Evolutionary conservation across 2,797 vertebrate species (phyloP).

Genomic region (Okamejei kenojei): DNA sequence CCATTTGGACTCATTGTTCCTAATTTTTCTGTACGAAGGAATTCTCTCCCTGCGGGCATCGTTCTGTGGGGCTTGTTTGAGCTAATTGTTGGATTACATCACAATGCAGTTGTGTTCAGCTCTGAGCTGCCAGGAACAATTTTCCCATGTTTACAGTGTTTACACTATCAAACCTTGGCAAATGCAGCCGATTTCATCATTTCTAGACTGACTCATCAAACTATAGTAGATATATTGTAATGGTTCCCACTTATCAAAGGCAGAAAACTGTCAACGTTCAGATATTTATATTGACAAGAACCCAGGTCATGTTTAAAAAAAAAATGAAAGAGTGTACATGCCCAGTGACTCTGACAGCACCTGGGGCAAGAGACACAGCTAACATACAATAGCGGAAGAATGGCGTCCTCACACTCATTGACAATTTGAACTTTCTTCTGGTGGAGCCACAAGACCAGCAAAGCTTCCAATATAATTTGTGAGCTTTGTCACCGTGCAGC

Average conservation of each 20-base stretch:
- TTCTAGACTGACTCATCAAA: background rate
- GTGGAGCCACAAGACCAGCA: too few species aligned
- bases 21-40: background rate
- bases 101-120: background rate
- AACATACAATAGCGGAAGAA: too few species aligned
- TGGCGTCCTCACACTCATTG: too few species aligned
- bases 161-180: background rate
- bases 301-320: background rate
- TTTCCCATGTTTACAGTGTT: background rate
- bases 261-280: background rate
- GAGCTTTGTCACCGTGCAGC: too few species aligned
- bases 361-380: too few species aligned
- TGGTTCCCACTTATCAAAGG: background rate
- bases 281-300: background rate
- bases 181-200: background rate
- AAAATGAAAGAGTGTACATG: background rate
- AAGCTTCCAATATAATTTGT: too few species aligned
- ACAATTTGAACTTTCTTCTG: too few species aligned
- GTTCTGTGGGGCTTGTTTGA: background rate
- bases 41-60: background rate
- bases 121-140: background rate
- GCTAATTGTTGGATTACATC: background rate
- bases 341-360: too few species aligned
- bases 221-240: background rate
- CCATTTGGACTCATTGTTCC: background rate